These are phyloP conservation scores for Cancer borealis DNA, from an alignment of 2,888 invertebrate genomes.

Conservation along the genomic window DNA sequence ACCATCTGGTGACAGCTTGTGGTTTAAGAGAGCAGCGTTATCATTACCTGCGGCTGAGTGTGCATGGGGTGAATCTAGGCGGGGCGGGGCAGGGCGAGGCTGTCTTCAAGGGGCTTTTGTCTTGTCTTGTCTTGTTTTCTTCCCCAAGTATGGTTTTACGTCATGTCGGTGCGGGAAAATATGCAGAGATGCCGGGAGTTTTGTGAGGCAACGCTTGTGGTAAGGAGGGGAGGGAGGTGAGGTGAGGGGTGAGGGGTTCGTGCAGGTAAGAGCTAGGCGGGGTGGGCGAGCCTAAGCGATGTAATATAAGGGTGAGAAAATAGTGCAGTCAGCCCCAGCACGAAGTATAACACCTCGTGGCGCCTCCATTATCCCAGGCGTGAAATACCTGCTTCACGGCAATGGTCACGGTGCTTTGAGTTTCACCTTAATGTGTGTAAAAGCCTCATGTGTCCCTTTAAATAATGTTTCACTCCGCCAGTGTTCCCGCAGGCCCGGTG, in stretches of 20 bases:
- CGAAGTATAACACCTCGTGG: background rate
- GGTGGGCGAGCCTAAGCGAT: slow-evolving; percentile 6
- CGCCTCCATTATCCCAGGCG: background rate
- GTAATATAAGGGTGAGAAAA: slow-evolving; percentile 35
- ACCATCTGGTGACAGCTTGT: slow-evolving; percentile 26
- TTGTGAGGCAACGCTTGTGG: background rate
- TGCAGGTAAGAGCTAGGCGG: slow-evolving; percentile 14
- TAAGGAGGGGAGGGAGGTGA: background rate
- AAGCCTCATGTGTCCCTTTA: background rate
- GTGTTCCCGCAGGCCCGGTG: background rate
- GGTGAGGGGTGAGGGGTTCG: background rate
- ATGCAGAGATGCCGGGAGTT: background rate
- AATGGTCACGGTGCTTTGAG: background rate
- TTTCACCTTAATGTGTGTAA: background rate
- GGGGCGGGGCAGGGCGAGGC: background rate
- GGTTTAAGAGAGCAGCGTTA: slow-evolving; percentile 26
- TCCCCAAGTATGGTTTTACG: background rate
- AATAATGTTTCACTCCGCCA: background rate
- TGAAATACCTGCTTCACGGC: slow-evolving; percentile 17
- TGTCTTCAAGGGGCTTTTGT: background rate
- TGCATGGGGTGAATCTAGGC: background rate
- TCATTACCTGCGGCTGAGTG: slow-evolving; percentile 4
- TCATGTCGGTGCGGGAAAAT: background rate
- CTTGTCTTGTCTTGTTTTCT: background rate
- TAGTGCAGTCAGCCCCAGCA: background rate